A percentile compares a stretch with the other conserved stretches of the same genome.
phyloP scores from a whole-genome alignment of 2,888 invertebrate species.

The Pollenia amentaria region DNA sequence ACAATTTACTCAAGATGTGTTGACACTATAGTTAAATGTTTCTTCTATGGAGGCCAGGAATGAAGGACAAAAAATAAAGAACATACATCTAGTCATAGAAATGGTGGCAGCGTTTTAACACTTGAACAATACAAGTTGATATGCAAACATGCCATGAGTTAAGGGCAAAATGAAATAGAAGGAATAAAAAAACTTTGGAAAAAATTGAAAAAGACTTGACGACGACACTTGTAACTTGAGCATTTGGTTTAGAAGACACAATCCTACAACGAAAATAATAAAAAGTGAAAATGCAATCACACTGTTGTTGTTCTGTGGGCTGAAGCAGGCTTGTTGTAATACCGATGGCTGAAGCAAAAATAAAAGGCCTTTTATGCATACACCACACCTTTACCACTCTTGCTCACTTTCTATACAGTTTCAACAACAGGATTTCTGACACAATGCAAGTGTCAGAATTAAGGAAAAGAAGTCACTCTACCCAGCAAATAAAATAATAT shows the following conservation, averaged over 20 bases:
- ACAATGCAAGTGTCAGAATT: conserved; percentile 70
- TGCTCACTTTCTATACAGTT: neutral
- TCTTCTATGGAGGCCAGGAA: conserved; percentile 57
- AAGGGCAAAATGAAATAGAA: conserved; percentile 44
- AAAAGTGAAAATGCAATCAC: conserved; percentile 54
- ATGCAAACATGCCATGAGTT: conserved; percentile 57
- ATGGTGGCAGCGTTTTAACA: conserved; percentile 52
- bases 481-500: neutral
- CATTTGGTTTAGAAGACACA: conserved; percentile 63
- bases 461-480: conserved; percentile 64
- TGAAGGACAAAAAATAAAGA: conserved; percentile 14
- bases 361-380: conserved; percentile 23
- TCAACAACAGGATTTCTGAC: conserved; percentile 27
- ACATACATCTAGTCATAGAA: conserved; percentile 9
- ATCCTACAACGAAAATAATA: conserved; percentile 16
- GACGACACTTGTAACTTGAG: conserved; percentile 72
- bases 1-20: conserved; percentile 64
- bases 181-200: conserved; percentile 24
- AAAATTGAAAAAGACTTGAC: conserved; percentile 67
- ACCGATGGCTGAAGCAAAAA: neutral
- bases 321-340: conserved; percentile 46
- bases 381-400: conserved; percentile 41
- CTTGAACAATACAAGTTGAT: conserved; percentile 64
- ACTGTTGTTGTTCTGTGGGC: conserved; percentile 18
- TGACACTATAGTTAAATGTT: conserved; percentile 68